These are phyloP conservation scores for Sander lucioperca DNA, from an alignment of 2,113 vertebrate genomes.

Conservation along the genomic window DNA sequence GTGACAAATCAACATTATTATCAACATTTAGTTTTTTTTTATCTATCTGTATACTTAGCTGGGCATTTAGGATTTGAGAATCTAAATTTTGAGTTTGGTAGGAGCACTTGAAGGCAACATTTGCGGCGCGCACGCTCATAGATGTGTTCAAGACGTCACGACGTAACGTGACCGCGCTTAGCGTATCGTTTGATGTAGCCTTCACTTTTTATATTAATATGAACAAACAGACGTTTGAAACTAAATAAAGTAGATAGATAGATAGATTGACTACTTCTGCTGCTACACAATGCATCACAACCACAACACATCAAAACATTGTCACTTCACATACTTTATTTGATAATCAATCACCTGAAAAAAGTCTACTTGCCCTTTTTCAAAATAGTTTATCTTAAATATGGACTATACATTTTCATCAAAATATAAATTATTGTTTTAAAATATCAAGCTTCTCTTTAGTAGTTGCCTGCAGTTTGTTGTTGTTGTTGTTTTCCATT, in stretches of 20 bases:
- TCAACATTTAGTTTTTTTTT: neutral
- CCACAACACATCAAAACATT: conserved; percentile 10
- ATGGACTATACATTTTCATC: conserved; percentile 62
- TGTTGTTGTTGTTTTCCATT: conserved; percentile 16
- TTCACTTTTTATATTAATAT: no score
- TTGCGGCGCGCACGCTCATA: conserved; percentile 44
- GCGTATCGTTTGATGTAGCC: neutral
- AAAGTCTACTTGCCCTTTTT: conserved; percentile 64
- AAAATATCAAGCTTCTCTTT: conserved; percentile 68
- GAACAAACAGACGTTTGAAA: no score
- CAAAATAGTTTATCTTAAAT: conserved; percentile 77
- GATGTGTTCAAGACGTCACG: conserved; percentile 27
- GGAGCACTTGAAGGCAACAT: conserved; percentile 38
- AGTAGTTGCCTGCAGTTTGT: conserved; percentile 43
- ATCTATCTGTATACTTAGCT: neutral
- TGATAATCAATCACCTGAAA: conserved; percentile 70
- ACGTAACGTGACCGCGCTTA: conserved; percentile 31
- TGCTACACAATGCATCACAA: neutral
- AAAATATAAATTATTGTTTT: conserved; percentile 76
- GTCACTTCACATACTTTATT: conserved; percentile 60
- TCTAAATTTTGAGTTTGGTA: neutral
- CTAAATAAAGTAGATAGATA: no score
- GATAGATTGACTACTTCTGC: no score
- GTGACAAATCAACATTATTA: neutral
- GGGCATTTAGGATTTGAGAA: accelerated